These are phyloP conservation scores for Pedionomus torquatus DNA, from an alignment of 2,113 vertebrate genomes.

Conservation along the genomic window DNA sequence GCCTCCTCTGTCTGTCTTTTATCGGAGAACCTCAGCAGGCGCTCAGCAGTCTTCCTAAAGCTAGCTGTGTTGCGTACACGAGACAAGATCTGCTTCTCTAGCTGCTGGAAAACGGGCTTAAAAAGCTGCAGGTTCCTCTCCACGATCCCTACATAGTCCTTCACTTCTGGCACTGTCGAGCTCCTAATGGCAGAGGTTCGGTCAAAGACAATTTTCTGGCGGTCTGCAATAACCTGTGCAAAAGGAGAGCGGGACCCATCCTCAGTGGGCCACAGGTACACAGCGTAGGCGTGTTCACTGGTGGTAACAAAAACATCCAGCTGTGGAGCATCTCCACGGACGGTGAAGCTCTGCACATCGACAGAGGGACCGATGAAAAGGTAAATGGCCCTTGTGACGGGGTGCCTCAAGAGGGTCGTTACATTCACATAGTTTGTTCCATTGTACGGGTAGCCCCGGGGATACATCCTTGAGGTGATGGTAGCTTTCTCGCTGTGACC, in stretches of 20 bases:
- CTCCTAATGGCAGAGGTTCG: slow-evolving; percentile 65
- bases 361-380: slow-evolving; percentile 91
- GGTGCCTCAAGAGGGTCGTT: slow-evolving; percentile 85
- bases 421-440: slow-evolving; percentile 96
- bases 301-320: slow-evolving; percentile 89
- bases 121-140: slow-evolving; percentile 90
- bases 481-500: slow-evolving; percentile 86
- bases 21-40: slow-evolving; percentile 89
- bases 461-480: slow-evolving; percentile 87
- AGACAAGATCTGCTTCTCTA: slow-evolving; percentile 91
- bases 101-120: slow-evolving; percentile 94
- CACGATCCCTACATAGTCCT: slow-evolving; percentile 84
- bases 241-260: slow-evolving; percentile 80
- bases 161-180: slow-evolving; percentile 78
- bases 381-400: slow-evolving; percentile 88
- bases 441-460: slow-evolving; percentile 91
- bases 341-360: slow-evolving; percentile 88
- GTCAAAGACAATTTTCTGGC: slow-evolving; percentile 90
- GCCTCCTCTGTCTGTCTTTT: slow-evolving; percentile 89
- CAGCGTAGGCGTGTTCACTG: slow-evolving; percentile 83
- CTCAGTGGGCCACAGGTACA: slow-evolving; percentile 85
- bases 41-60: slow-evolving; percentile 90
- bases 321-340: slow-evolving; percentile 84
- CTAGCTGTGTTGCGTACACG: slow-evolving; percentile 87
- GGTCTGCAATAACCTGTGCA: slow-evolving; percentile 87